These are phyloP conservation scores for Bombycilla garrulus DNA, from an alignment of 2,113 vertebrate species.

Conservation along the genomic window DNA sequence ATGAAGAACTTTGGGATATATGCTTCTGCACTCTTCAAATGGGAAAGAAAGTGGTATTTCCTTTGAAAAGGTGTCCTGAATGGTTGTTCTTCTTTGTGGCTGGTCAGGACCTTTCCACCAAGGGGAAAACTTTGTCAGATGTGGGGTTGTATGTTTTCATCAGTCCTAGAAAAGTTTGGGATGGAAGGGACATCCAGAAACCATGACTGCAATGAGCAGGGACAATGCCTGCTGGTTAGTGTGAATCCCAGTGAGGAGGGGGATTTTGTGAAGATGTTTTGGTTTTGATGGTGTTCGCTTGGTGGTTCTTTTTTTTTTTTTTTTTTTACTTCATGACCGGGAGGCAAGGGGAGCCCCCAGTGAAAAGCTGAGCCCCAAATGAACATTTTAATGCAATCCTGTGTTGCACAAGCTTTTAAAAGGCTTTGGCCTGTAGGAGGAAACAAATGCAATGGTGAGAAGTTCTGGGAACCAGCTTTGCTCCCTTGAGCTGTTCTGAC, in stretches of 20 bases:
- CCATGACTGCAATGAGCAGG: background rate
- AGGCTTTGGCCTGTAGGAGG: background rate
- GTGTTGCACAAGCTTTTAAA: background rate
- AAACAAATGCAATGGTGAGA: background rate
- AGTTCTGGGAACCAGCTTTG: background rate
- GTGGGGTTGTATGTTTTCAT: background rate
- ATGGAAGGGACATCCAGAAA: background rate
- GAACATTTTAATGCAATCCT: background rate
- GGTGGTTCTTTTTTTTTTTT: background rate
- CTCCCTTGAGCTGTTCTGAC: background rate
- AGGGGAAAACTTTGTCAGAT: rapidly evolving
- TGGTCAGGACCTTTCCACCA: background rate
- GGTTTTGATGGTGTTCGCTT: background rate
- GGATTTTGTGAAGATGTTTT: background rate
- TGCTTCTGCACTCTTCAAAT: background rate
- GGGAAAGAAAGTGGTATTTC: background rate
- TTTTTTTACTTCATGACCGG: background rate
- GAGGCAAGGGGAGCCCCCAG: background rate
- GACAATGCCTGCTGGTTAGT: background rate
- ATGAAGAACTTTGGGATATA: background rate
- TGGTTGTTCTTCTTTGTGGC: no score
- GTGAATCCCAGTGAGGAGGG: background rate
- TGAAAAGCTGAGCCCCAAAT: background rate
- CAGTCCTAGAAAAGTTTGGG: background rate
- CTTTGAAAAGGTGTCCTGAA: no score